phyloP scores from a whole-genome alignment of 2,113 vertebrate species.

The Sitta europaea region DNA sequence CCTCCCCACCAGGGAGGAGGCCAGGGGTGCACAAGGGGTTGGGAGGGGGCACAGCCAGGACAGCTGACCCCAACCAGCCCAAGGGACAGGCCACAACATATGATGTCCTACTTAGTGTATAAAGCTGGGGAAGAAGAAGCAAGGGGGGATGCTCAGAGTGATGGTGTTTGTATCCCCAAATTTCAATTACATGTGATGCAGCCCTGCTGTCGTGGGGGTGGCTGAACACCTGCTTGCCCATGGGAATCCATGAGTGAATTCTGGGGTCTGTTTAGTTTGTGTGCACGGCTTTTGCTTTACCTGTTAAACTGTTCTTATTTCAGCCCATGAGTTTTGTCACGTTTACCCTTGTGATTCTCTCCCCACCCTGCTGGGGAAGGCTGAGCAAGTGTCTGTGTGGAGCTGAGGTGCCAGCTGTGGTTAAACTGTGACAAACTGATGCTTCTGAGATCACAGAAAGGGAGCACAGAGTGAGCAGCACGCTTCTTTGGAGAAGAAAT shows the following conservation, averaged over 20 bases:
- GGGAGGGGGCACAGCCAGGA: not conserved
- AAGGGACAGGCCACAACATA: not conserved
- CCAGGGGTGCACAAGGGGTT: not conserved
- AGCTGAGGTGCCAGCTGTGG: not conserved
- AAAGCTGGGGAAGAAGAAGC: not conserved
- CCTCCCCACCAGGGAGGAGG: not conserved
- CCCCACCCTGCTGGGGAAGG: not conserved
- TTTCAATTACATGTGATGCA: not conserved
- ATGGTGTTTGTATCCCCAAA: not conserved
- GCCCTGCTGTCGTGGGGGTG: not conserved
- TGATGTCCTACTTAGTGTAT: not conserved
- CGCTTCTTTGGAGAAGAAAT: not conserved
- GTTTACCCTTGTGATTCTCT: fast-evolving
- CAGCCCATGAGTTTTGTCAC: not conserved
- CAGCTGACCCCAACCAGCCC: not conserved
- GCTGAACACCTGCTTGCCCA: not conserved
- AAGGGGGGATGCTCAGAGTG: too few species aligned
- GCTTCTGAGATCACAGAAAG: not conserved
- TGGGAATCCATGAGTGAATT: not conserved
- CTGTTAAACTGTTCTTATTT: not conserved
- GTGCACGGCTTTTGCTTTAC: not conserved
- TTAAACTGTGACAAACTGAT: not conserved
- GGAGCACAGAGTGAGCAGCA: fast-evolving
- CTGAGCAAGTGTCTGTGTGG: fast-evolving
- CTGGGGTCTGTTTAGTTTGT: not conserved